Evolutionary conservation across 1,140 invertebrate species (phyloP), one percentile per base, ranked within the genome.

Genomic region (Planococcus citri): DNA sequence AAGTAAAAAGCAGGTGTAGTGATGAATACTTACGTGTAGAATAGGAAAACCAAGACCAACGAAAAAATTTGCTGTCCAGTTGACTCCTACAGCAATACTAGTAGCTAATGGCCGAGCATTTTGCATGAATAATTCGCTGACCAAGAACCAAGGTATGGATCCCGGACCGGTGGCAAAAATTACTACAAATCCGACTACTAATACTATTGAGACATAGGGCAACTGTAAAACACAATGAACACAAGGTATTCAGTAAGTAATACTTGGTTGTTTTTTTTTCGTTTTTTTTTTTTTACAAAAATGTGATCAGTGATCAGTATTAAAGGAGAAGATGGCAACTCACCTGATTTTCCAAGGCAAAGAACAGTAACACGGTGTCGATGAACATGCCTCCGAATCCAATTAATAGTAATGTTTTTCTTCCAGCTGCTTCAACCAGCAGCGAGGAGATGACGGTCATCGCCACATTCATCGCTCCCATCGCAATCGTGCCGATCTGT

Each of bases 111-210:
- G 86, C 72, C 91, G 78, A 27, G 90, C 87, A 1, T 86, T 86
- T 76, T 89, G 88, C 69, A 83, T 85, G 76, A 95, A 95, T 38
- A 95, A 76, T 78, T 95, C 92, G 1, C 87, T 84, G 0, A 95
- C 92, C 68, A 95, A 84, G 81, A 97, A 92, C 94, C 94, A 97
- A 1, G 94, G 94, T 72, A 97, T 96, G 1, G 93, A 94, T 69
- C 93, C 91, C 20, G 88, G 88, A 2, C 89, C 88, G 24, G 83
- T 83, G 0, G 88, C 87, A 73, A 89, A 95, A 76, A 90, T 85
- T 0, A 93, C 85, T 9, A 95, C 88, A 77, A 91, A 95, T n/a
- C 90, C 72, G 37, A 93, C 84, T 0, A 94, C 87, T 27, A 90
- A 79, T 1, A 86, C 76, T 22, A 94, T 86, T 61, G 87, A 89